phyloP scores from a whole-genome alignment of 2,113 vertebrate genomes.

The Zosterops borbonicus region DNA sequence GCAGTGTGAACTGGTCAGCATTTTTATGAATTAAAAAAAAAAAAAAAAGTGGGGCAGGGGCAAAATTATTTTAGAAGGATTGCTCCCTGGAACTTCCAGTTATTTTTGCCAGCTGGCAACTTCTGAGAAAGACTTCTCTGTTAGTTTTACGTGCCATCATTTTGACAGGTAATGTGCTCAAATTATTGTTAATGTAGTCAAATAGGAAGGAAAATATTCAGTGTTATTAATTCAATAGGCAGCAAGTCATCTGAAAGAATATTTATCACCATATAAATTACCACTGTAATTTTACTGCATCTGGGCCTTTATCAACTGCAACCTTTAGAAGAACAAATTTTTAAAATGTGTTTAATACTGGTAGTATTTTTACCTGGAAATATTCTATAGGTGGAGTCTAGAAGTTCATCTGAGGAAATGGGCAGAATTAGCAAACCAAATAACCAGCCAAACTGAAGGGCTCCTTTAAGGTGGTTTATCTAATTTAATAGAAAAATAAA shows the following conservation, averaged over 20 bases:
- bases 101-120: background rate
- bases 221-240: background rate
- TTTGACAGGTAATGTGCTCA: background rate
- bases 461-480: background rate
- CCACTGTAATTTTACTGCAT: background rate
- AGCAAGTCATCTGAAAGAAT: background rate
- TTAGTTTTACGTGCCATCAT: background rate
- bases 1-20: background rate
- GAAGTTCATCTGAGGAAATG: background rate
- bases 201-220: constrained; percentile 13
- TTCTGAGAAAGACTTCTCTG: background rate
- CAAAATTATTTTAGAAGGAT: background rate
- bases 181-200: constrained; percentile 7
- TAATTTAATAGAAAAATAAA: background rate
- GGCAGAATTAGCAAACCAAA: background rate
- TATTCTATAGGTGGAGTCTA: background rate
- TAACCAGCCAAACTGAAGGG: background rate
- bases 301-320: background rate
- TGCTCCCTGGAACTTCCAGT: background rate
- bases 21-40: background rate
- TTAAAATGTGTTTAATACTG: background rate
- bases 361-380: background rate
- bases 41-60: background rate
- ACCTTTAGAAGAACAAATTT: background rate
- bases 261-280: background rate